Conservation (phyloP, 2,113 vertebrate genomes). For the Condylura cristata region DNA sequence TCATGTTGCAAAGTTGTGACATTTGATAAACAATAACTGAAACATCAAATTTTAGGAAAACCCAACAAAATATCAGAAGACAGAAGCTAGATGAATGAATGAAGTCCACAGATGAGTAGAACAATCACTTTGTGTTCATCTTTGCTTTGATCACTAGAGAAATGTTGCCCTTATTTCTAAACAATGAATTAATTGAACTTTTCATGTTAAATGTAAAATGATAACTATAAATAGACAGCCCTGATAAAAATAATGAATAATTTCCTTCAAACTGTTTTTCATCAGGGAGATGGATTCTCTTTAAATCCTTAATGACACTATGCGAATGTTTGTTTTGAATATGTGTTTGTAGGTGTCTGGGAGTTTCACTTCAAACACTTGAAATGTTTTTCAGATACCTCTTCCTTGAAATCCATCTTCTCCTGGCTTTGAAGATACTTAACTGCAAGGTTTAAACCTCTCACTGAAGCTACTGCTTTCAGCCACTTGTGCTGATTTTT, state of each 20-base stretch:
- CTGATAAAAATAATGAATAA: not conserved
- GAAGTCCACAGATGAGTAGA: not conserved
- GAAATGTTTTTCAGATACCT: not conserved
- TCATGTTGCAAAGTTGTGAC: not conserved
- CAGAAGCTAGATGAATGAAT: not conserved
- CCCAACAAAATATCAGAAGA: not conserved
- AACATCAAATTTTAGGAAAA: not conserved
- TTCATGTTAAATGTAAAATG: not conserved
- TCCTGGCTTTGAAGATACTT: not conserved
- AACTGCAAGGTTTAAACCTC: fast-evolving
- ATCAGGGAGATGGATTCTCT: not conserved
- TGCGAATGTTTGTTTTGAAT: not conserved
- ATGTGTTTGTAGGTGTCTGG: not conserved
- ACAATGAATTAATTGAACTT: too few species aligned
- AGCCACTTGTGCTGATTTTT: not conserved
- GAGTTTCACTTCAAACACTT: not conserved
- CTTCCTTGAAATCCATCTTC: not conserved
- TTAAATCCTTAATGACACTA: not conserved
- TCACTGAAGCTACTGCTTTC: not conserved
- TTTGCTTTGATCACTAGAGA: not conserved
- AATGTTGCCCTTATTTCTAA: not conserved
- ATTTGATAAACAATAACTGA: not conserved
- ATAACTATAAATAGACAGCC: not conserved
- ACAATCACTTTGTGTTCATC: not conserved
- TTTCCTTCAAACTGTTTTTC: not conserved